phyloP scores from a whole-genome alignment of 2,797 vertebrate species.

The Tapirus indicus region DNA sequence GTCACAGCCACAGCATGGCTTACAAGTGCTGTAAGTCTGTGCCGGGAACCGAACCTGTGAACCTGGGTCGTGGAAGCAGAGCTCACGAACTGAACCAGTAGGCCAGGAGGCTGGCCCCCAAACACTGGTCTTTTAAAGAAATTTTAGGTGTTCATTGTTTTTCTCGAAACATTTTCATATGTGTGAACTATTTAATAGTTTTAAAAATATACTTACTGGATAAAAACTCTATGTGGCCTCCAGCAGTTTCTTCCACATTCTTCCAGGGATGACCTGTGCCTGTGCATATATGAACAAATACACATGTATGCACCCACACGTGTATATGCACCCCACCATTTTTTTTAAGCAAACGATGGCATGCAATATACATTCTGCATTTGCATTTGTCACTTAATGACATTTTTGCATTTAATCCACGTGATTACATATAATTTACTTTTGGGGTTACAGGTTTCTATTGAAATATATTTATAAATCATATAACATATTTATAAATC shows the following conservation, averaged over 20 bases:
- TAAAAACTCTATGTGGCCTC: neutral
- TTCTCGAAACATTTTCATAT: neutral
- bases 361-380: neutral
- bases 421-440: neutral
- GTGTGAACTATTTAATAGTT: neutral
- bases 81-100: too few species aligned
- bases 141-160: neutral
- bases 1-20: too few species aligned
- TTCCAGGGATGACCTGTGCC: neutral
- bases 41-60: too few species aligned
- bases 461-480: neutral
- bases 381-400: neutral
- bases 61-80: too few species aligned
- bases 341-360: neutral
- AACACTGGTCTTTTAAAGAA: neutral
- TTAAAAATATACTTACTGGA: neutral
- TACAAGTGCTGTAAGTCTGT: too few species aligned
- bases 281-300: accelerated
- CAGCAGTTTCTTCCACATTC: neutral
- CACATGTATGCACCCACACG: neutral
- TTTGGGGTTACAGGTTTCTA: neutral
- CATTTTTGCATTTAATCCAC: neutral
- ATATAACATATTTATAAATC: neutral
- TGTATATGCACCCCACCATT: neutral
- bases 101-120: too few species aligned